Percentiles rank a stretch among this genome's conserved stretches.
Conservation (phyloP, 2,888 invertebrate genomes). For the Melitaea athalia region DNA sequence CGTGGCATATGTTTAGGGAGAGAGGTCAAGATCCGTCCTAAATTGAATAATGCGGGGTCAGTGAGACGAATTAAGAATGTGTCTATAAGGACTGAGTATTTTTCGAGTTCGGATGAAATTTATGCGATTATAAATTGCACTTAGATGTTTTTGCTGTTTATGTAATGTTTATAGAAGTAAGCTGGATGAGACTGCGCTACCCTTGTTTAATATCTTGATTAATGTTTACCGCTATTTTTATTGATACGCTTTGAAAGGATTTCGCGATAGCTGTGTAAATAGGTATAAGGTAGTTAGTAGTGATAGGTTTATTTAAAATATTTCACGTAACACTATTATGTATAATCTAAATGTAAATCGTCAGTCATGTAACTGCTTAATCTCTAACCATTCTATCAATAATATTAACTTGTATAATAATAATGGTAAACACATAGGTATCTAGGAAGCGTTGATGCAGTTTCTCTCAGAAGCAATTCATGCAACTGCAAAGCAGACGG, state of each 20-base stretch:
- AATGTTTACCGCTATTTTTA: slow-evolving; percentile 3
- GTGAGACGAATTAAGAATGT: slow-evolving; percentile 36
- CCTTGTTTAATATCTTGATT: neutral
- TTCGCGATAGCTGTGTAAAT: neutral
- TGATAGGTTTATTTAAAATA: neutral
- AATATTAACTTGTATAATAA: neutral
- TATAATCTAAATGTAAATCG: too few species aligned
- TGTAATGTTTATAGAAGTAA: slow-evolving; percentile 4
- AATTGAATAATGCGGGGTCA: slow-evolving; percentile 38
- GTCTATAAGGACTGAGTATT: slow-evolving; percentile 29
- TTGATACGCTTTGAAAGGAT: slow-evolving; percentile 4
- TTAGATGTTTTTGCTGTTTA: slow-evolving; percentile 22
- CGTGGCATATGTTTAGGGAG: slow-evolving; percentile 26
- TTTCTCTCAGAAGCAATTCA: neutral
- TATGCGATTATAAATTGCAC: slow-evolving; percentile 32
- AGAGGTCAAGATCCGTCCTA: slow-evolving; percentile 46
- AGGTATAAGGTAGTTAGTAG: neutral
- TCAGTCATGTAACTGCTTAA: neutral
- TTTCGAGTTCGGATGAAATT: slow-evolving; percentile 27
- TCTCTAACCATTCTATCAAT: neutral
- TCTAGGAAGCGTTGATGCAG: neutral
- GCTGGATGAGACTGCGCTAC: slow-evolving; percentile 6
- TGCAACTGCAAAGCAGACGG: too few species aligned
- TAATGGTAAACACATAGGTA: neutral
- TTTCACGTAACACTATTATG: neutral